Base-by-base conservation (phyloP, 2,797 vertebrate genomes). In the Dromococcyx pavoninus region DNA sequence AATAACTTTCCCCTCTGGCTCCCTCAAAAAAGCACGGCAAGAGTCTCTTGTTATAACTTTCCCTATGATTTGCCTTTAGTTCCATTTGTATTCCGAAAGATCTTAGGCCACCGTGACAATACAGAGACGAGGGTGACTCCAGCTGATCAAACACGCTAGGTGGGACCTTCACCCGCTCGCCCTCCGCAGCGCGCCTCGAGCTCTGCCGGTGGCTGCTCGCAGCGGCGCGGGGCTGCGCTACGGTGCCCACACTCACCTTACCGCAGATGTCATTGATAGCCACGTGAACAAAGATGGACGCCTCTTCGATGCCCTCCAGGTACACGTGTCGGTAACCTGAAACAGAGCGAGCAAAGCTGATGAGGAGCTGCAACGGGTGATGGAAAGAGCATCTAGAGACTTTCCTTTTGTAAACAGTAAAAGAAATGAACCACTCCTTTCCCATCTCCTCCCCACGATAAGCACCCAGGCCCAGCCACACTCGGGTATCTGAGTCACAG, bases 301-400 rank as follows among this genome's bases (percentile, higher is more conserved):
- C 99, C 90, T 99, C 99, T 94, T 99, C 99, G 98, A 99, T 99
- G 84, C 99, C 99, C 96, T 99, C 99, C 97, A 99, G 97, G 97
- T 99, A 99, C 88, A 99, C 99, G 1, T 99, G 99, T 23, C 99
- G 98, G 88, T 99, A 99, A 94, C 99, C 99, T 99, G 94, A 62
- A 96, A 91, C 19, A 89, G 19, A 92, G 60, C 1, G 24, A 67
- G 53, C 53, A 73, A 25, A 88, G 89, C 76, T 82, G 86, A 70
- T 13, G 21, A 54, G 8, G 39, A 60, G 46, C 5, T 8, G 41
- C 24, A 35, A 28, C 11, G 5, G 32, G 18, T 19, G 51, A 54
- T 4, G 48, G 48, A 6, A 43, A 39, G 56, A 44, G 21, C 54
- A 56, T 9, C 70, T 27, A 25, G 11, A 82, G 22, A 44, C 3